Conservation (phyloP, 1,140 invertebrate species). For the Watersipora subatra region DNA sequence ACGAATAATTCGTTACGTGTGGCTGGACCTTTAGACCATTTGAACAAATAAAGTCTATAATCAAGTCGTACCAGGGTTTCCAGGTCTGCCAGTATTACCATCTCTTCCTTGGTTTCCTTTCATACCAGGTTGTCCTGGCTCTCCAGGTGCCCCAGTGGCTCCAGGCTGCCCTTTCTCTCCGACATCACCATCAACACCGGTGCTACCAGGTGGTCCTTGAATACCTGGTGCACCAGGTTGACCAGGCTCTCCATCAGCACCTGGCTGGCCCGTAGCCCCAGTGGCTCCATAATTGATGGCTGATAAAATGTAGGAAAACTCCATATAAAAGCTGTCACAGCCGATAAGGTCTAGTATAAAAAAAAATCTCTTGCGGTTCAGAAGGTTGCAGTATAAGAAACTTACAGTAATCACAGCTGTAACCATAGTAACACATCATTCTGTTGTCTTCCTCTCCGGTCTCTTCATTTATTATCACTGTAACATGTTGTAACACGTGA, state of each 20-base stretch:
- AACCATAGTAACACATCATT: not conserved
- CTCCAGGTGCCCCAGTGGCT: slow-evolving; percentile 56
- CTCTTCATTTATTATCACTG: not conserved
- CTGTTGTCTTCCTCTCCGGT: not conserved
- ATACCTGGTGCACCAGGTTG: slow-evolving; percentile 47
- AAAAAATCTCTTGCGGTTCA: no score
- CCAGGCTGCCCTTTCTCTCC: slow-evolving; percentile 39
- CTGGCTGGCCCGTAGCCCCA: slow-evolving; percentile 16
- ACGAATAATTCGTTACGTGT: no score
- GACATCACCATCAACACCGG: slow-evolving; percentile 32
- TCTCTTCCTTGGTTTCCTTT: slow-evolving; percentile 45
- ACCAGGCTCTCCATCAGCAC: slow-evolving; percentile 34
- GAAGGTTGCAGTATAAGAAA: not conserved
- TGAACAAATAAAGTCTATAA: no score
- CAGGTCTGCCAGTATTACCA: no score
- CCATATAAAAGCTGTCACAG: not conserved
- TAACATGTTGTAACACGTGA: no score
- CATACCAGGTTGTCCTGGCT: slow-evolving; percentile 20
- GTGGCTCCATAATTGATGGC: not conserved
- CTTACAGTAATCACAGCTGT: not conserved
- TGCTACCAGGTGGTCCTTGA: not conserved
- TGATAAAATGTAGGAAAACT: not conserved
- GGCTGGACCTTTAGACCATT: no score
- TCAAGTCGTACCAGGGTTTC: no score
- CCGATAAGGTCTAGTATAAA: not conserved